Conservation (phyloP, 2,888 invertebrate species). For the Chloroclysta siterata region DNA sequence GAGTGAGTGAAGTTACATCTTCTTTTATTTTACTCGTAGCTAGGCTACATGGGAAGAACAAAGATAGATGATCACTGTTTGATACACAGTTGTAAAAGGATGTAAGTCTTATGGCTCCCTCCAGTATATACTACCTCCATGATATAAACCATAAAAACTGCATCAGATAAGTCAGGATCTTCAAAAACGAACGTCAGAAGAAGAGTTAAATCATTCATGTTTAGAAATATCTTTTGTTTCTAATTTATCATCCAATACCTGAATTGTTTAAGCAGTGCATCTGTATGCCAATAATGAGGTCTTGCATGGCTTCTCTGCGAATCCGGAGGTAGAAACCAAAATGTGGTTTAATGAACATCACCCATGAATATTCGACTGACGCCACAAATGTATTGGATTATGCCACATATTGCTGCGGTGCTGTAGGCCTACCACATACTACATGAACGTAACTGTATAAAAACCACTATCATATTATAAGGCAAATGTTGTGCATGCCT, state of each 20-base stretch:
- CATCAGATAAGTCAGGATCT: too few relatives aligned
- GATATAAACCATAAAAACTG: too few relatives aligned
- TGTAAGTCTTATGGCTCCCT: too few relatives aligned
- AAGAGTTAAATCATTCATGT: too few relatives aligned
- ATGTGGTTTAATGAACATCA: slow-evolving; percentile 32
- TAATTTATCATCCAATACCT: not conserved
- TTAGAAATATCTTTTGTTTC: not conserved
- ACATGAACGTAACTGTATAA: not conserved
- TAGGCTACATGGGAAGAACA: too few relatives aligned
- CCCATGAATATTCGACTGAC: slow-evolving; percentile 33
- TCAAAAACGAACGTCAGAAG: too few relatives aligned
- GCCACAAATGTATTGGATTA: slow-evolving; percentile 14
- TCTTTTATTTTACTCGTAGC: too few relatives aligned
- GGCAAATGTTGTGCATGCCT: too few relatives aligned
- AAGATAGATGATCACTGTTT: too few relatives aligned
- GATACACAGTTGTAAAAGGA: too few relatives aligned
- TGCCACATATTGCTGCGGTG: slow-evolving; percentile 8
- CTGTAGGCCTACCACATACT: not conserved
- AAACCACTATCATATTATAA: not conserved
- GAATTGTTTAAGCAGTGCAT: not conserved
- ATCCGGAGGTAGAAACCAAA: slow-evolving; percentile 35
- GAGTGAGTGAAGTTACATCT: too few relatives aligned
- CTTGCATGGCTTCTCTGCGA: slow-evolving; percentile 28
- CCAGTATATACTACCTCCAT: too few relatives aligned
- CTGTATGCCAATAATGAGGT: slow-evolving; percentile 34